A percentile compares a stretch with the other conserved stretches of the same genome.
Evolutionary conservation across 2,797 vertebrate genomes (phyloP).

Genomic region (Psittacula echo): DNA sequence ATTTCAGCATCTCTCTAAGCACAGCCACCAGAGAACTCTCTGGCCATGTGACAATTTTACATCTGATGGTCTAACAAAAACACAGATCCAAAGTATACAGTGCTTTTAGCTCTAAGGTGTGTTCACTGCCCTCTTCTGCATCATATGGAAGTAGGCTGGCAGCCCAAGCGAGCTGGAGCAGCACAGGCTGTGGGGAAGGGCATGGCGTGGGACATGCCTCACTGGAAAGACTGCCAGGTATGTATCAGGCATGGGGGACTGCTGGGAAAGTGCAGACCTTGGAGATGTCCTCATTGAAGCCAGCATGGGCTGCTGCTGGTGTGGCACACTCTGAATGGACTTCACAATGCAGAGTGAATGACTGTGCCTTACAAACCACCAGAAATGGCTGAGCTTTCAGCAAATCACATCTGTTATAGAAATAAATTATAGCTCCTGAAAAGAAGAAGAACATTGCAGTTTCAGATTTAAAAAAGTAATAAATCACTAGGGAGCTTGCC

Average conservation of each 20-base stretch:
- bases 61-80: not conserved
- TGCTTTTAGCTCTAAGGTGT: not conserved
- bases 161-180: rapidly evolving
- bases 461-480: not conserved
- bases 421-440: slow-evolving; percentile 1
- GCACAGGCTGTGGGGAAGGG: rapidly evolving
- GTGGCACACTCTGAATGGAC: not conserved
- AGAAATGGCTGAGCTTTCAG: not conserved
- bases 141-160: not conserved
- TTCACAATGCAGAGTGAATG: not conserved
- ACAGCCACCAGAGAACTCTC: not conserved
- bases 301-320: not conserved
- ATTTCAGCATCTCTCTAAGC: not conserved
- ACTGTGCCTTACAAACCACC: not conserved
- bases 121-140: not conserved
- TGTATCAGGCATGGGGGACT: rapidly evolving
- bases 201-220: rapidly evolving
- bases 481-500: not conserved
- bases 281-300: not conserved
- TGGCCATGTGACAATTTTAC: not conserved
- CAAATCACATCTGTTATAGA: not conserved
- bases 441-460: not conserved
- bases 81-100: rapidly evolving
- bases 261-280: rapidly evolving
- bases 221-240: not conserved